phyloP scores from a whole-genome alignment of 1,140 invertebrate genomes.

The Drosophila orosa region DNA sequence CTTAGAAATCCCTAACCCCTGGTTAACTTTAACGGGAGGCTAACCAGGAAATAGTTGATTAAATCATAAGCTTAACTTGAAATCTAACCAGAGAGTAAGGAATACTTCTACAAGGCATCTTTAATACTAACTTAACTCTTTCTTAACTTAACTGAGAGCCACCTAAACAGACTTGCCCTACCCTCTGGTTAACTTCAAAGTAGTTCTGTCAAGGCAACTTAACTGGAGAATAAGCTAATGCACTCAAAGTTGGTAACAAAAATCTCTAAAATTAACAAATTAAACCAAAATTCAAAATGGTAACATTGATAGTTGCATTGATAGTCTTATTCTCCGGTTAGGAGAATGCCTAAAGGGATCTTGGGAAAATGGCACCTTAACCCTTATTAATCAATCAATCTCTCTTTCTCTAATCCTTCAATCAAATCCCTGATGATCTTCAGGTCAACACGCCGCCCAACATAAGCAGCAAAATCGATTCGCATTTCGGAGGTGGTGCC shows the following conservation, averaged over 20 bases:
- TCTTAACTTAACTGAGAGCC: background rate
- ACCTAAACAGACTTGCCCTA: background rate
- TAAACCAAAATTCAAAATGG: background rate
- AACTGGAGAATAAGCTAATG: background rate
- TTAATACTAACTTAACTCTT: too few species aligned
- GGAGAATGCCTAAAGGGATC: background rate
- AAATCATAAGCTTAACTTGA: background rate
- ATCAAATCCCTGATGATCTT: background rate
- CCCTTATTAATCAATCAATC: slow-evolving; percentile 11
- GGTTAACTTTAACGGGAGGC: background rate
- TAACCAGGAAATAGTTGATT: background rate
- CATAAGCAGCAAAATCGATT: slow-evolving; percentile 70
- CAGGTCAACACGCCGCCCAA: slow-evolving; percentile 62
- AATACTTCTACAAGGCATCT: too few species aligned
- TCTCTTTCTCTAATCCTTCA: slow-evolving; percentile 1
- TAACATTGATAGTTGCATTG: too few species aligned
- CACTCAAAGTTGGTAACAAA: background rate
- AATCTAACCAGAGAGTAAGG: background rate
- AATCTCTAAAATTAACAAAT: background rate
- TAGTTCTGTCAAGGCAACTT: background rate
- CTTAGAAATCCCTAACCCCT: background rate
- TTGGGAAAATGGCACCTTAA: background rate
- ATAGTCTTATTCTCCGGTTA: slow-evolving; percentile 9
- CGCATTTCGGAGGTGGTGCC: slow-evolving; percentile 40
- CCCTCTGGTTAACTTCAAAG: background rate